phyloP scores from a whole-genome alignment of 2,888 invertebrate genomes.

The Elaeidobius kamerunicus region DNA sequence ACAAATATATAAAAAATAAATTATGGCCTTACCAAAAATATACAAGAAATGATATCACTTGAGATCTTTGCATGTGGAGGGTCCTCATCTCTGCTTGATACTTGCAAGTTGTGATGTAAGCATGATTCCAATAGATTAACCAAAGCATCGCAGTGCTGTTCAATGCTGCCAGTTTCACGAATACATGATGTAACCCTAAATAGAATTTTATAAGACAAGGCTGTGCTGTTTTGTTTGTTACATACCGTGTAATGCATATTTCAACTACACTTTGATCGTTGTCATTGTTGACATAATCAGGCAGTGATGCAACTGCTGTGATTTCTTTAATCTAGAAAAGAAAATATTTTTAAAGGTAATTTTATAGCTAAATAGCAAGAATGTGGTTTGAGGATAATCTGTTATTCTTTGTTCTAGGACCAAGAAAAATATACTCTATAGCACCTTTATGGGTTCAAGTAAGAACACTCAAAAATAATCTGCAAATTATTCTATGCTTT shows the following conservation, averaged over 20 bases:
- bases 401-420: no score
- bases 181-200: constrained; percentile 83
- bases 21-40: constrained; percentile 74
- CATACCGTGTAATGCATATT: constrained; percentile 73
- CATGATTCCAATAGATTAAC: constrained; percentile 85
- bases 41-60: constrained; percentile 90
- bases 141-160: constrained; percentile 79
- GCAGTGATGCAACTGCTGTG: constrained; percentile 76
- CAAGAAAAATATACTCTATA: no score
- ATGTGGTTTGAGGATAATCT: no score
- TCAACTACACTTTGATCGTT: constrained; percentile 94
- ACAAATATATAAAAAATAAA: constrained; percentile 1
- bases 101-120: constrained; percentile 83
- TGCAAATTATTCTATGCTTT: background rate
- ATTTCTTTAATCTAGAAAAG: constrained; percentile 64
- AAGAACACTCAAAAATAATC: background rate
- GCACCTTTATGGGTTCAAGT: no score
- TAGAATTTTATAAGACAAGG: no score
- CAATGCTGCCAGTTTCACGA: constrained; percentile 83
- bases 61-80: constrained; percentile 96
- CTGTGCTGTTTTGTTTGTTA: no score
- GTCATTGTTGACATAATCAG: constrained; percentile 80
- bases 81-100: constrained; percentile 75
- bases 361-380: no score
- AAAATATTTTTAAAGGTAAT: background rate